Base-by-base conservation (phyloP, 2,888 invertebrate species). In the Cordylochernes scorpioides region DNA sequence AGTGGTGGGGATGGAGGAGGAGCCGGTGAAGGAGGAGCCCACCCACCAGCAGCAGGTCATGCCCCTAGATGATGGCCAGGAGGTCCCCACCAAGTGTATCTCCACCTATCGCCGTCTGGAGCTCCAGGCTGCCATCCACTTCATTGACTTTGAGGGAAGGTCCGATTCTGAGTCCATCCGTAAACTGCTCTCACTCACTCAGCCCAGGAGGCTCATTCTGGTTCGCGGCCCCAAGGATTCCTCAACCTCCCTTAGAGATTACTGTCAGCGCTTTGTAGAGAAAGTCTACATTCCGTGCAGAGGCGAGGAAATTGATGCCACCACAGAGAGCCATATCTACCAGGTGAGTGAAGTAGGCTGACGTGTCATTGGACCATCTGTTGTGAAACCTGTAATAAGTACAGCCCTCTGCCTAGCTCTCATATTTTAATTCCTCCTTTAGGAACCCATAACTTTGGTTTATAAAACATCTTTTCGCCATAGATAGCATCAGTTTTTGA, bases 301-400 rank as follows among this genome's bases (percentile, higher is more conserved):
- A n/a, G n/a, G n/a, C n/a, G 88, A 91, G 45, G 61, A 67, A 1
- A 66, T 97, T 3, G 94, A 97, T 52, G 91, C 82, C 0, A 94
- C 97, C 0, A 86, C 86, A 0, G 94, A 97, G 54, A 82, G 84
- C 0, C 82, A 91, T 46, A 97, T 97, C 44, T 94, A 86, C 53
- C 94, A 94, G 63, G 80, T 78, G 34, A 14, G 22, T 25, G 3
- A n/a, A n/a, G n/a, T n/a, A n/a, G n/a, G n/a, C n/a, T n/a, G n/a
- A n/a, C n/a, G n/a, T n/a, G n/a, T n/a, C n/a, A n/a, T n/a, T n/a
- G n/a, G n/a, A n/a, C n/a, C n/a, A n/a, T n/a, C n/a, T n/a, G n/a
- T n/a, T n/a, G n/a, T n/a, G n/a, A n/a, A n/a, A n/a, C n/a, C n/a
- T n/a, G n/a, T n/a, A n/a, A n/a, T n/a, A n/a, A n/a, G n/a, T n/a